A percentile compares a stretch with the other conserved stretches of the same genome.
phyloP scores from a whole-genome alignment of 2,797 vertebrate genomes.

The Enteromius anoplus region DNA sequence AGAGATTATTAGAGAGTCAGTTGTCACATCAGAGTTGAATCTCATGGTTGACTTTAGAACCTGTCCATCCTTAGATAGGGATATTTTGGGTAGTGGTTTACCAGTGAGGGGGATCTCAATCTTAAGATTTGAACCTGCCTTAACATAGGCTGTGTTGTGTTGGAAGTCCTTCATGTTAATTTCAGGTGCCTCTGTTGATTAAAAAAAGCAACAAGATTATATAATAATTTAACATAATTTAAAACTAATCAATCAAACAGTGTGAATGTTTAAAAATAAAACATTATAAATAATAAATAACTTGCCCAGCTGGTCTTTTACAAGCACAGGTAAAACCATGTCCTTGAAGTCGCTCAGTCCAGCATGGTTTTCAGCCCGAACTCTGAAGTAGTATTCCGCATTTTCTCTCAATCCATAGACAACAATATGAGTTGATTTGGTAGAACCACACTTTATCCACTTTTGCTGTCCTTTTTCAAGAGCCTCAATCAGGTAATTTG shows the following conservation, averaged over 20 bases:
- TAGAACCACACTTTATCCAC: conserved; percentile 92
- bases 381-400: conserved; percentile 94
- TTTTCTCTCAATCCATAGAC: conserved; percentile 91
- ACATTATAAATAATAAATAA: conserved; percentile 29
- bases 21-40: conserved; percentile 92
- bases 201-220: conserved; percentile 14
- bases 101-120: conserved; percentile 94
- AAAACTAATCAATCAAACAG: conserved; percentile 7
- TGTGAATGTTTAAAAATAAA: background rate
- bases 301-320: conserved; percentile 95
- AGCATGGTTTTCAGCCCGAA: conserved; percentile 94
- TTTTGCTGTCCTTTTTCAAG: conserved; percentile 96
- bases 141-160: conserved; percentile 91
- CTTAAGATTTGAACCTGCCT: conserved; percentile 93
- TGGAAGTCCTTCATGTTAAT: conserved; percentile 93
- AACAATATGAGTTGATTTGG: conserved; percentile 85
- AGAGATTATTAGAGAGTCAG: conserved; percentile 89
- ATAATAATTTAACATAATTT: background rate
- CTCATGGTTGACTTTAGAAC: conserved; percentile 92
- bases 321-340: conserved; percentile 85
- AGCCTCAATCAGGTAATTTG: conserved; percentile 89
- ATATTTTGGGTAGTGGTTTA: conserved; percentile 90
- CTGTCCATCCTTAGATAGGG: conserved; percentile 86
- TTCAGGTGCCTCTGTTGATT: conserved; percentile 88
- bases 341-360: conserved; percentile 93